Evolutionary conservation across 2,888 invertebrate species (phyloP).

Genomic region (Coelinius sp.): DNA sequence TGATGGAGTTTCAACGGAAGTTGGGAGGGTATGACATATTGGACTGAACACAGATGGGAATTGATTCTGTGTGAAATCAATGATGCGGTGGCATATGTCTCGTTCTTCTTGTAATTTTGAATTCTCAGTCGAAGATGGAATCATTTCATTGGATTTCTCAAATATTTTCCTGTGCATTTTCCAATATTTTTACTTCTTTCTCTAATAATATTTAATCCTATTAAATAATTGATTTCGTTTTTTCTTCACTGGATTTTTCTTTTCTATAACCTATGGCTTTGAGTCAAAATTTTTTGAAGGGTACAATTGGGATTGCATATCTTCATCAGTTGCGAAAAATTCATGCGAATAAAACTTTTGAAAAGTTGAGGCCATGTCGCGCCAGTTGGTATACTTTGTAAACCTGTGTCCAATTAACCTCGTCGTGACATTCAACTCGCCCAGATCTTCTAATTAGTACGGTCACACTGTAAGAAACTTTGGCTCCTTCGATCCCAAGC

Average conservation of each 20-base stretch:
- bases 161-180: no score
- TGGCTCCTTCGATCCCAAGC: background rate
- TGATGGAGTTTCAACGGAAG: slow-evolving; percentile 29
- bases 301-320: background rate
- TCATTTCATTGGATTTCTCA: no score
- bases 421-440: slow-evolving; percentile 2
- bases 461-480: background rate
- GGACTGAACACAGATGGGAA: slow-evolving; percentile 54
- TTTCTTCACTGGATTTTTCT: background rate
- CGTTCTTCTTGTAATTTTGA: background rate
- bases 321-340: background rate
- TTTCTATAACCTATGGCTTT: background rate
- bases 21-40: background rate
- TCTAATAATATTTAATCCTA: no score
- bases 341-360: background rate
- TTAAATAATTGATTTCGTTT: no score
- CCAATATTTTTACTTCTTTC: no score
- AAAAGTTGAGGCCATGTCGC: background rate
- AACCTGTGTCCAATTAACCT: slow-evolving; percentile 21
- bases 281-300: background rate
- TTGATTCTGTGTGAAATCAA: slow-evolving; percentile 61
- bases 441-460: slow-evolving; percentile 22
- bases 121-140: background rate
- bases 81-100: slow-evolving; percentile 62
- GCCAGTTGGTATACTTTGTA: slow-evolving; percentile 3